Percentiles rank a stretch among this genome's conserved stretches.
phyloP scores from a whole-genome alignment of 2,797 vertebrate genomes.

The Esox masquinongy region DNA sequence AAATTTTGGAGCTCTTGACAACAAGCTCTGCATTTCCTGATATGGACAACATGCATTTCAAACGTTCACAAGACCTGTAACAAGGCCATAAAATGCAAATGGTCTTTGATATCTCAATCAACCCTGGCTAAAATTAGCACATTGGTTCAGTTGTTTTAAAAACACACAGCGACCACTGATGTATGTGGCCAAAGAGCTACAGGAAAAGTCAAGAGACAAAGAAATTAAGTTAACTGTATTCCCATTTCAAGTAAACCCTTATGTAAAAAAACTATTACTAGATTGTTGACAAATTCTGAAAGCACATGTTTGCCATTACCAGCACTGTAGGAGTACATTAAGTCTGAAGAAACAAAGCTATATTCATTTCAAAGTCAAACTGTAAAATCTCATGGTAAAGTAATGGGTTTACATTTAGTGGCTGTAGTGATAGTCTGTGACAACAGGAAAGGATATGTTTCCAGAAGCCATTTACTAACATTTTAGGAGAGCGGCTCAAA shows the following conservation, averaged over 20 bases:
- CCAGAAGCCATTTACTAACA: conserved; percentile 39
- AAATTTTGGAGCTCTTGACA: too few species aligned
- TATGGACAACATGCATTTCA: too few species aligned
- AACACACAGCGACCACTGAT: too few species aligned
- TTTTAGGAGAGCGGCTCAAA: conserved; percentile 27
- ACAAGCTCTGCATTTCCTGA: too few species aligned
- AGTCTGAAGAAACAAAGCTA: neutral
- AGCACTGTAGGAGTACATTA: neutral
- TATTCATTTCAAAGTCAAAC: neutral
- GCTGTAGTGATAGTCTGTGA: conserved; percentile 25
- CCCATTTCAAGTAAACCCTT: conserved; percentile 12
- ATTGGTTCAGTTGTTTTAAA: too few species aligned
- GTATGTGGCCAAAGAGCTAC: neutral
- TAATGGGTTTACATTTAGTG: conserved; percentile 25
- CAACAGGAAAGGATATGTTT: conserved; percentile 34
- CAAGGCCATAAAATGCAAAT: too few species aligned
- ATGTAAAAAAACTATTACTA: too few species aligned
- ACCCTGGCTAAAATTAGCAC: too few species aligned
- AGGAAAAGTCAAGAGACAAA: neutral
- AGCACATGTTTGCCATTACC: neutral
- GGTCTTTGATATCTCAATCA: too few species aligned
- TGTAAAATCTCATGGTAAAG: conserved; percentile 16
- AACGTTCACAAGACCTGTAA: too few species aligned
- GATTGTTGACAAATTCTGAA: neutral
- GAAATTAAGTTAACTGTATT: neutral